Evolutionary conservation across 2,113 vertebrate species (phyloP).

Genomic region (Agelaius tricolor): DNA sequence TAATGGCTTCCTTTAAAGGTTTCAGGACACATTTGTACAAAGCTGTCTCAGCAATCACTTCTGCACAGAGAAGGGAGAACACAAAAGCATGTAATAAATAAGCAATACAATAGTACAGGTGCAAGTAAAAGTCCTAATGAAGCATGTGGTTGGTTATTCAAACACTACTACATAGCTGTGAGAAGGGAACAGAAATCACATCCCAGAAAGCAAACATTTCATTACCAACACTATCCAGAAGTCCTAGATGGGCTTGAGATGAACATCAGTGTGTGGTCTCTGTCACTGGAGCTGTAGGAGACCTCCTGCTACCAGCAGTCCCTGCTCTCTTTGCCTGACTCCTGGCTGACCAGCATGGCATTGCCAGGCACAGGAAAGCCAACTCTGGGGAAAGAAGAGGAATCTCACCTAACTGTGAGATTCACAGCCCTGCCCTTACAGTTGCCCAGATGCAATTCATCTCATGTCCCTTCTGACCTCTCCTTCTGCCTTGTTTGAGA

Average conservation of each 20-base stretch:
- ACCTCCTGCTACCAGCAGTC: neutral
- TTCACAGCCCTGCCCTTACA: neutral
- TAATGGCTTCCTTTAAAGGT: conserved; percentile 86
- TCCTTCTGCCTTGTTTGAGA: neutral
- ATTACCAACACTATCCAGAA: neutral
- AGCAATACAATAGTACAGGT: neutral
- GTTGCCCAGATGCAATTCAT: neutral
- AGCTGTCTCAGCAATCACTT: conserved; percentile 87
- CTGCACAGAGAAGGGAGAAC: conserved; percentile 64
- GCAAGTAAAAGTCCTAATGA: neutral
- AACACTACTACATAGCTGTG: neutral
- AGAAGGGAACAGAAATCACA: neutral
- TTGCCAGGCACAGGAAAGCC: neutral
- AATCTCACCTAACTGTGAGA: neutral
- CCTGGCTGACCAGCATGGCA: neutral
- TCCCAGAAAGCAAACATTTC: neutral
- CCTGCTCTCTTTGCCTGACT: neutral
- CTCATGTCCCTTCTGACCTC: neutral
- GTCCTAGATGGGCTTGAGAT: neutral
- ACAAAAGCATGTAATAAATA: neutral
- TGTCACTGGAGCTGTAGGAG: neutral
- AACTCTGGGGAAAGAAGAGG: neutral
- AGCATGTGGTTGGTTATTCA: neutral
- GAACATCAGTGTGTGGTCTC: neutral
- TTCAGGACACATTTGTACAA: conserved; percentile 95